phyloP scores from a whole-genome alignment of 2,888 invertebrate species.

The Aspidiotus rigidus region DNA sequence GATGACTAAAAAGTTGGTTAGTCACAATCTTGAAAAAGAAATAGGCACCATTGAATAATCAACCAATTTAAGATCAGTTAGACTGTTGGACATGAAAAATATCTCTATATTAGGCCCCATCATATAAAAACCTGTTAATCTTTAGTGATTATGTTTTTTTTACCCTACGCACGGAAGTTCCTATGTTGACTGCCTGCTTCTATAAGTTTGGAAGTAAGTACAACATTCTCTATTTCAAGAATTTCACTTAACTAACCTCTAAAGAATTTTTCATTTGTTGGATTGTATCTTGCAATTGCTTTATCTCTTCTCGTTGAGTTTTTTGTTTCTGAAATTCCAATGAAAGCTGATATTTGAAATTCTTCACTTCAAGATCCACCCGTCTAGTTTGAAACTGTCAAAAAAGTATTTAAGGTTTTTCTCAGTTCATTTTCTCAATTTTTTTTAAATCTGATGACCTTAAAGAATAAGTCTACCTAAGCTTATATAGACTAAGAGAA shows the following conservation, averaged over 20 bases:
- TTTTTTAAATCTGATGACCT: too few species aligned
- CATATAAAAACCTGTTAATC: too few species aligned
- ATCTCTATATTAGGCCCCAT: neutral
- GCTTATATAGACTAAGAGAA: too few species aligned
- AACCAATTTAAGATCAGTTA: neutral
- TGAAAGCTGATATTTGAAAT: constrained; percentile 60
- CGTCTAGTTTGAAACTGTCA: constrained; percentile 54
- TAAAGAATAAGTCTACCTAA: too few species aligned
- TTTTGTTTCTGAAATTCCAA: constrained; percentile 60
- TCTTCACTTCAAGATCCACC: constrained; percentile 63
- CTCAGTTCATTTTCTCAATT: too few species aligned
- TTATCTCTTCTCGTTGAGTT: constrained; percentile 54
- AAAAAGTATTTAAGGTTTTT: neutral
- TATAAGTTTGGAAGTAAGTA: too few species aligned
- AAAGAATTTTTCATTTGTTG: constrained; percentile 52
- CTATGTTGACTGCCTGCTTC: too few species aligned
- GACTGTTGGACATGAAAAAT: neutral
- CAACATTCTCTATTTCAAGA: neutral
- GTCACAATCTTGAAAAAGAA: too few species aligned
- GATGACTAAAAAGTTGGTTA: too few species aligned
- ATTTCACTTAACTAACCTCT: constrained; percentile 48
- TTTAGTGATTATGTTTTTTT: too few species aligned
- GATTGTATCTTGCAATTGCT: constrained; percentile 52
- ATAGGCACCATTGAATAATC: too few species aligned
- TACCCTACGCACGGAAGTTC: too few species aligned